Evolutionary conservation across 2,888 invertebrate genomes (phyloP), one percentile per base, ranked within the genome.

Genomic region (Macropis europaea): DNA sequence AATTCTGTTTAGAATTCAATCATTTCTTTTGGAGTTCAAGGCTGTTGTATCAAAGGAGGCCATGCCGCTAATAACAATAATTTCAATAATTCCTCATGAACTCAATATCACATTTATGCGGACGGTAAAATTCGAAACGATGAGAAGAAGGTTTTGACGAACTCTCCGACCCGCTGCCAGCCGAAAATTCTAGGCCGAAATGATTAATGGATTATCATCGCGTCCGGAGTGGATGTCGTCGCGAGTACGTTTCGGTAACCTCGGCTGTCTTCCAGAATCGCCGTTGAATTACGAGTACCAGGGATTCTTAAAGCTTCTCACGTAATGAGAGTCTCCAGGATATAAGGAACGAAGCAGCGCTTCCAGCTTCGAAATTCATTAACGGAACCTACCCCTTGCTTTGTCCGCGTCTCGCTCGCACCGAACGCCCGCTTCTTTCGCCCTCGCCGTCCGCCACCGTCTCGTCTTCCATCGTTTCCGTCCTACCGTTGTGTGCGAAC

Each of bases 241-340:
- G 59, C 53, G 73, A 68, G 63, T 75, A 72, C 77, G 66, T 74
- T 77, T 76, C 74, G 71, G 72, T 78, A 66, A 77, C 63, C 76
- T 74, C 77, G n/a, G 66, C 77, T 61, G 77, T 74, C 76, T 77
- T 64, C 53, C 62, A 34, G 75, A 82, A 81, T 77, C 81, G 76
- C 56, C 61, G 81, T n/a, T 84, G 80, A 85, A 82, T 85, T 84
- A 85, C 84, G 79, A 80, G 73, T 57, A 64, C 62, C 69, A 73
- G 77, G 73, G 84, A 85, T 86, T 86, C 81, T 84, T 80, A 79
- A 86, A 84, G 81, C 85, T 85, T 78, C 84, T 86, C 86, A 83
- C 85, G 85, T 85, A 86, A 86, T 85, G 84, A 86, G 84, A 80
- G 73, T 83, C 76, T 77, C 75, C 56, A 52, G 76, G 74, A 76